These are phyloP conservation scores for Odontamblyopus lacepedii DNA, from an alignment of 2,797 vertebrate species.

Conservation along the genomic window DNA sequence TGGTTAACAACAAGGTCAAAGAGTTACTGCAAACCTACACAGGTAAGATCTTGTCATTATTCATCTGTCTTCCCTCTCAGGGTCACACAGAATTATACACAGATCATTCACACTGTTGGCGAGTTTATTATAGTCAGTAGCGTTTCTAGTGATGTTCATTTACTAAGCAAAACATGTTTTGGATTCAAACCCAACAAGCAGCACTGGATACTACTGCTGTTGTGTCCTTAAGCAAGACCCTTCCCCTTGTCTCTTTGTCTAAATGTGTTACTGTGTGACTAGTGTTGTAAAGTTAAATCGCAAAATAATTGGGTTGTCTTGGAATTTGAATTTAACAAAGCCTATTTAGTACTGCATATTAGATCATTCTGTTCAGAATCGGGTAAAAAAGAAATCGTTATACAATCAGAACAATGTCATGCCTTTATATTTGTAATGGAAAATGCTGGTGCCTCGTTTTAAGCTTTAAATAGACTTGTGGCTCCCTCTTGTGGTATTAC, in stretches of 20 bases:
- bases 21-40: conserved; percentile 77
- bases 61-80: background rate
- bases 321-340: no score
- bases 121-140: background rate
- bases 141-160: no score
- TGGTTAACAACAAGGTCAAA: conserved; percentile 57
- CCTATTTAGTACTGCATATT: no score
- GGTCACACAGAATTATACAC: background rate
- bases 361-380: background rate
- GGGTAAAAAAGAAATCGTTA: background rate
- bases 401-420: background rate
- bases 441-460: background rate
- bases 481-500: background rate
- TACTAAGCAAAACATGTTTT: no score
- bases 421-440: background rate
- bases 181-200: no score
- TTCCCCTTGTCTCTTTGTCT: no score
- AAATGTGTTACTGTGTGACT: no score
- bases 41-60: conserved; percentile 64
- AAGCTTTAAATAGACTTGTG: background rate
- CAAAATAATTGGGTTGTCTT: no score
- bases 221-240: no score
- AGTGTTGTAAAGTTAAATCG: no score
- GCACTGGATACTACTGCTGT: no score
- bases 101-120: background rate